Evolutionary conservation across 2,888 invertebrate genomes (phyloP).

Genomic region (Brenthis hecate): DNA sequence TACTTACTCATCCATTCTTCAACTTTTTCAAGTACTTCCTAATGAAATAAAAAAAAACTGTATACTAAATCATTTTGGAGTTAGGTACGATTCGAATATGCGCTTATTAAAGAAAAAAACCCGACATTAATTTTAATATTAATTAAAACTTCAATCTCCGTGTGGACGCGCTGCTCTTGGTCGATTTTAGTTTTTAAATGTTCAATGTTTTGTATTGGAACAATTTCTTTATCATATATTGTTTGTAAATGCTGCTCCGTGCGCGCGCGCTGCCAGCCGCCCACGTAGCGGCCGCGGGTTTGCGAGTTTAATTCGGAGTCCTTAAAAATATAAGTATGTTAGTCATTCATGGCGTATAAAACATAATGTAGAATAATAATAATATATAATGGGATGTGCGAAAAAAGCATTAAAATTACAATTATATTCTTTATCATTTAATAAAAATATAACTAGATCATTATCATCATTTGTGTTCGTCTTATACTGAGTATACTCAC

Average conservation of each 20-base stretch:
- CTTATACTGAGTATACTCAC: slow-evolving; percentile 53
- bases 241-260: slow-evolving; percentile 55
- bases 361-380: too few relatives aligned
- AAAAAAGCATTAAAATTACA: too few relatives aligned
- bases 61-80: too few relatives aligned
- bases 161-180: slow-evolving; percentile 60
- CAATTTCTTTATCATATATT: slow-evolving; percentile 48
- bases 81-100: too few relatives aligned
- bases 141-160: slow-evolving; percentile 57
- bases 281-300: slow-evolving; percentile 54
- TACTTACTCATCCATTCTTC: slow-evolving; percentile 66
- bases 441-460: too few relatives aligned
- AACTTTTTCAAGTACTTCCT: slow-evolving; percentile 60
- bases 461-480: not conserved
- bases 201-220: slow-evolving; percentile 44
- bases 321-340: slow-evolving; percentile 38
- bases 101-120: not conserved
- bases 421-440: too few relatives aligned
- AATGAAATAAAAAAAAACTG: too few relatives aligned
- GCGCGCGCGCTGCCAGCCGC: slow-evolving; percentile 61
- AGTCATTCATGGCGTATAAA: too few relatives aligned
- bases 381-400: too few relatives aligned
- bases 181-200: slow-evolving; percentile 53
- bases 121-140: slow-evolving; percentile 57
- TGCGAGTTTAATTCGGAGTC: slow-evolving; percentile 50